phyloP scores from a whole-genome alignment of 30 jellyfish, hydroid and myxozoan genomes.

The Rhopilema esculentum region DNA sequence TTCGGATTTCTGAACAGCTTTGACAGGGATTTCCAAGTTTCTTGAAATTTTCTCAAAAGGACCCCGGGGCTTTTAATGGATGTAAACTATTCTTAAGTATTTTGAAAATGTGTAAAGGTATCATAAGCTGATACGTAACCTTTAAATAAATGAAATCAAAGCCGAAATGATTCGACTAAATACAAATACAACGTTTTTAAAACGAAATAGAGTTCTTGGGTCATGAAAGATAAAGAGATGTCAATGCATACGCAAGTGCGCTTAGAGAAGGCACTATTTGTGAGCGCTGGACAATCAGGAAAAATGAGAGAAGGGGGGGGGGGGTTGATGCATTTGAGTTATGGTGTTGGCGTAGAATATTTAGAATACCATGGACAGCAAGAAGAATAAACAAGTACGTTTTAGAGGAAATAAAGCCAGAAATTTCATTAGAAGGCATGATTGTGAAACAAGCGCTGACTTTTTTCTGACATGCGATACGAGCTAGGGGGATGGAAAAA shows the following conservation, averaged over 20 bases:
- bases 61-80: too few relatives aligned
- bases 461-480: conserved; percentile 4
- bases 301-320: conserved; percentile 14
- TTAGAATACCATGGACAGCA: conserved; percentile 9
- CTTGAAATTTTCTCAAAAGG: too few relatives aligned
- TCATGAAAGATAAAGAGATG: conserved; percentile 2
- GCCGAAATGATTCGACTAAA: too few relatives aligned
- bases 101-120: too few relatives aligned
- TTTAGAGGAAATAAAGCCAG: conserved; percentile 11
- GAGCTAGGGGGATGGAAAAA: conserved; percentile 18
- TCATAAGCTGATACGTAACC: too few relatives aligned
- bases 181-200: too few relatives aligned
- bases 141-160: too few relatives aligned
- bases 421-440: conserved; percentile 25
- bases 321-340: neutral
- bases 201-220: neutral
- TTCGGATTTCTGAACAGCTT: too few relatives aligned
- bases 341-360: too few relatives aligned
- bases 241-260: conserved; percentile 5
- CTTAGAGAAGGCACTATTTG: neutral
- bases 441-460: conserved; percentile 4
- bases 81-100: too few relatives aligned
- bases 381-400: neutral
- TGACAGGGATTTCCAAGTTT: too few relatives aligned
- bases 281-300: conserved; percentile 11